A percentile compares a stretch with the other conserved stretches of the same genome.
These are phyloP conservation scores for Erythrocebus patas DNA, from an alignment of 2,113 vertebrate species.

Conservation along the genomic window DNA sequence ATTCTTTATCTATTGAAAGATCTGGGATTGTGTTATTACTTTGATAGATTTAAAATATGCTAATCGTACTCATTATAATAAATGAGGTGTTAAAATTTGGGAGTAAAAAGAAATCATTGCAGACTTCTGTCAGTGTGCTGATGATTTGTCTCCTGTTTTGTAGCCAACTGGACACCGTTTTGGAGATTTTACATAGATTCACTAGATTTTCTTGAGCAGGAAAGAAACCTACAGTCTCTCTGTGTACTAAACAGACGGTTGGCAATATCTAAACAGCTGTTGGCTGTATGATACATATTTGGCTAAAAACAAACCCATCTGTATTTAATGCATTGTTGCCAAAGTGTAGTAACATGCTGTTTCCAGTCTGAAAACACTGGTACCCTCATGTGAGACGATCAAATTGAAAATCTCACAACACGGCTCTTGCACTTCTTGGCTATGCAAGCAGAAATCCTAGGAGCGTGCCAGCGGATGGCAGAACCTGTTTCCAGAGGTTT, in stretches of 20 bases:
- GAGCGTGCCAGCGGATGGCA: constrained; percentile 24
- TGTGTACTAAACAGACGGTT: constrained; percentile 74
- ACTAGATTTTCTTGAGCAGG: constrained; percentile 43
- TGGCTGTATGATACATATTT: constrained; percentile 77
- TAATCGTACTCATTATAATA: background rate
- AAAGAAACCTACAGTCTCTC: constrained; percentile 51
- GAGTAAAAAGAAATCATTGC: background rate
- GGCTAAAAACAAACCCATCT: constrained; percentile 80
- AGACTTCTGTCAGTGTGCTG: background rate
- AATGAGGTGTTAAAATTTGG: background rate
- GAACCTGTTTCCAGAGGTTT: constrained; percentile 38
- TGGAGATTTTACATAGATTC: background rate
- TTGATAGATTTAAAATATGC: background rate
- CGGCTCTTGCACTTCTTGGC: constrained; percentile 64
- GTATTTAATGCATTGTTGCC: constrained; percentile 80
- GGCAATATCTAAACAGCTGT: constrained; percentile 77
- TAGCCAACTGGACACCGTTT: background rate
- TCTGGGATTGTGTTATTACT: background rate
- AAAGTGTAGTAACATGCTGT: constrained; percentile 77
- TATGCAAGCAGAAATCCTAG: constrained; percentile 39
- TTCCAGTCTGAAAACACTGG: constrained; percentile 75
- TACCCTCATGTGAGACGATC: constrained; percentile 74
- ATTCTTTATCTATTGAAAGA: background rate
- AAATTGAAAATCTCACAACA: constrained; percentile 73
- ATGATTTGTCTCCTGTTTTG: background rate